Evolutionary conservation across 2,797 vertebrate species (phyloP), one percentile per base, ranked within the genome.

Genomic region (Psittacula derbiana): DNA sequence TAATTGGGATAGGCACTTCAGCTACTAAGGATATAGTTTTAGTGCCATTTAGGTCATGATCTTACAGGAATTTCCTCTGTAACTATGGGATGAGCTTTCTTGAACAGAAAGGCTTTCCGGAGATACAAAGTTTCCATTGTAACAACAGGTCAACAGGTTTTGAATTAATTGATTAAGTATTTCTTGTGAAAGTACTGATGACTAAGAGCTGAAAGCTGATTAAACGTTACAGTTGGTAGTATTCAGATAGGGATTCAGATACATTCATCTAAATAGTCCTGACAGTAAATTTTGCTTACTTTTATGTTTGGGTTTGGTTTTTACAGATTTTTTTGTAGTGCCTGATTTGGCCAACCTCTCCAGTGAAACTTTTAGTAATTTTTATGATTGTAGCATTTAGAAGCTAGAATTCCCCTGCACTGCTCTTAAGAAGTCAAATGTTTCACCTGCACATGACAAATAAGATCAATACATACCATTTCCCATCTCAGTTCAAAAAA

Each of bases 181-280:
- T 93, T 90, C 75, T 74, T 58, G 49, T n/a, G 10, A 83, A 95
- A 80, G 65, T 86, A 49, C 33, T 40, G 44, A 78, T 53, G 52
- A 73, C 25, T 65, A 80, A 73, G 57, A 89, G 46, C 43, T 73
- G 46, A 89, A 91, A 91, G 50, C 43, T 90, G 62, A 93, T 96
- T 79, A 81, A 88, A 86, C 24, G 28, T 67, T 71, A 76, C 65
- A 80, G 65, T 33, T 85, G 36, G 44, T 69, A 86, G 65, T 23
- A 70, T 78, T 92, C 62, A 75, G 41, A 93, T 8, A 80, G 41
- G 23, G 47, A 82, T 47, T 82, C 17, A n/a, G n/a, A 75, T 61
- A 61, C 15, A 43, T 57, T 41, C 41, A 80, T 47, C 69, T 92
- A 90, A 93, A 84, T 16, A 94, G 60, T 80, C 62, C 40, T 72